phyloP scores from a whole-genome alignment of 2,888 invertebrate genomes.

The Drosophila niveifrons region DNA sequence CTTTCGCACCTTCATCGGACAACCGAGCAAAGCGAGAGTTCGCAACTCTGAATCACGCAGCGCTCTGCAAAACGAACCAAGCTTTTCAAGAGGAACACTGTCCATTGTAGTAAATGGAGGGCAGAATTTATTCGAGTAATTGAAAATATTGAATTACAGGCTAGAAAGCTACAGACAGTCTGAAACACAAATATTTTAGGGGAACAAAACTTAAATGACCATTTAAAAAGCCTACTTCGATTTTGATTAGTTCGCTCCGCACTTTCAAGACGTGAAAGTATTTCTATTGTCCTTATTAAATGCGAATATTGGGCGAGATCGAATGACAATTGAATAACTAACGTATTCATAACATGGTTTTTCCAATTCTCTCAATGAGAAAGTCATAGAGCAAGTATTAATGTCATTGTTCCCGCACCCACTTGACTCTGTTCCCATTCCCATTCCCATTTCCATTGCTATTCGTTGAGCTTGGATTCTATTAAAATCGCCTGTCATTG shows the following conservation, averaged over 20 bases:
- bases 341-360: slow-evolving; percentile 46
- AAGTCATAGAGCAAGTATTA: slow-evolving; percentile 57
- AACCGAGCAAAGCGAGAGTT: slow-evolving; percentile 14
- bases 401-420: slow-evolving; percentile 35
- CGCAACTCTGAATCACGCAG: slow-evolving; percentile 34
- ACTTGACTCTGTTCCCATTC: slow-evolving; percentile 3
- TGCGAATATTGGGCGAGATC: neutral
- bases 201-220: neutral
- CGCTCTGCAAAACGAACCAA: slow-evolving; percentile 18
- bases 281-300: neutral
- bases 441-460: neutral
- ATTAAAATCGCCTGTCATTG: slow-evolving; percentile 84
- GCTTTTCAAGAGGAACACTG: slow-evolving; percentile 5
- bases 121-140: slow-evolving; percentile 4
- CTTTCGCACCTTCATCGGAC: slow-evolving; percentile 11
- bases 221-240: neutral
- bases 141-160: slow-evolving; percentile 3
- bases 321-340: slow-evolving; percentile 46
- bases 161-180: slow-evolving; percentile 7
- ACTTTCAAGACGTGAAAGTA: neutral
- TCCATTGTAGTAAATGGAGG: slow-evolving; percentile 4
- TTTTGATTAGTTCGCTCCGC: neutral
- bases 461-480: slow-evolving; percentile 61
- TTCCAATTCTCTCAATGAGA: slow-evolving; percentile 37
- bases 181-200: neutral